Conservation (phyloP, 2,797 vertebrate genomes). For the Neosilurus mollespiculum region DNA sequence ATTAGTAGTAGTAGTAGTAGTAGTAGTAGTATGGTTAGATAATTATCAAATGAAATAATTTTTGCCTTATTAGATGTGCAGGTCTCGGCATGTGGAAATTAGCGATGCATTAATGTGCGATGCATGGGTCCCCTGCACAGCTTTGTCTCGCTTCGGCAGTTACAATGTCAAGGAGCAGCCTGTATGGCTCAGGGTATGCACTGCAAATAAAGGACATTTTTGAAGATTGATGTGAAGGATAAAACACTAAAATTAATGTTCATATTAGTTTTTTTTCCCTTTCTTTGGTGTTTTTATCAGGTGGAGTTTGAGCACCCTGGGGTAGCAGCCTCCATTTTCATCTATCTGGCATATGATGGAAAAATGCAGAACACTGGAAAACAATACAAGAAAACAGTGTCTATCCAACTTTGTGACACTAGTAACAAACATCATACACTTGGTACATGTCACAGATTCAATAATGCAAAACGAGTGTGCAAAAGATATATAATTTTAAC, state of each 20-base stretch:
- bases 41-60: not conserved
- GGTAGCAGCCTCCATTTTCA: slow-evolving; percentile 80
- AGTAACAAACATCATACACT: slow-evolving; percentile 81
- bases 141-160: slow-evolving; percentile 56
- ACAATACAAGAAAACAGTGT: slow-evolving; percentile 72
- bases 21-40: not conserved
- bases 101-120: slow-evolving; percentile 65
- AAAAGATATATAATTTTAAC: not conserved
- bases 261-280: slow-evolving; percentile 22
- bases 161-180: slow-evolving; percentile 64
- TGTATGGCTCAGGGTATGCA: slow-evolving; percentile 86
- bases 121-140: slow-evolving; percentile 85
- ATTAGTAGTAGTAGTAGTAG: not conserved
- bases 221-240: not conserved
- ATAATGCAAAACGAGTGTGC: not conserved
- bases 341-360: slow-evolving; percentile 87
- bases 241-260: not conserved
- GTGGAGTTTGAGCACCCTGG: slow-evolving; percentile 83
- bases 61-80: slow-evolving; percentile 76
- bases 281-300: slow-evolving; percentile 62
- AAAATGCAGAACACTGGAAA: slow-evolving; percentile 62
- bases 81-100: slow-evolving; percentile 70
- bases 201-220: not conserved
- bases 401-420: slow-evolving; percentile 77
- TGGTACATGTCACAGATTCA: slow-evolving; percentile 68